These are phyloP conservation scores for Ranitomeya imitator DNA, from an alignment of 2,113 vertebrate genomes.

Conservation along the genomic window DNA sequence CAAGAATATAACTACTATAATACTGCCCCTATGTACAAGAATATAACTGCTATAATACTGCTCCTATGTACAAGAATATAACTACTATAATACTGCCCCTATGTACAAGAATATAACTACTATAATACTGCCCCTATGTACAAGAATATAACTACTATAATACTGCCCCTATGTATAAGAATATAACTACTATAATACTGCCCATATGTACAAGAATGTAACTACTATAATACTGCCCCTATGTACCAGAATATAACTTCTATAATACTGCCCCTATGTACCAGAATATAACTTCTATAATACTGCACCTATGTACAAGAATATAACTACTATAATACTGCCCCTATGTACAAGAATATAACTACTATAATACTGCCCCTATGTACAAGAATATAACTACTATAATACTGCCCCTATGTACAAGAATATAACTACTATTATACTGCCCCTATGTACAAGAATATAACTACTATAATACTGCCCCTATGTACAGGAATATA, in stretches of 20 bases:
- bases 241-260: conserved; percentile 12
- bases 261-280: neutral
- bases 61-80: neutral
- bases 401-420: neutral
- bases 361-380: neutral
- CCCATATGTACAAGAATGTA: neutral
- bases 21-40: neutral
- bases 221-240: neutral
- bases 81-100: neutral
- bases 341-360: neutral
- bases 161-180: neutral
- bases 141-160: neutral
- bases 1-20: neutral
- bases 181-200: conserved; percentile 13
- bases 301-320: neutral
- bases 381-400: conserved; percentile 18
- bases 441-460: neutral
- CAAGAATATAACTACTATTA: neutral
- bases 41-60: conserved; percentile 6
- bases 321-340: conserved; percentile 10
- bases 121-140: neutral
- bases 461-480: conserved; percentile 13
- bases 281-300: neutral
- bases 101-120: conserved; percentile 16
- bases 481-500: neutral